Base-by-base conservation (phyloP, 1,140 invertebrate genomes). In the Eupristina koningsbergeri region DNA sequence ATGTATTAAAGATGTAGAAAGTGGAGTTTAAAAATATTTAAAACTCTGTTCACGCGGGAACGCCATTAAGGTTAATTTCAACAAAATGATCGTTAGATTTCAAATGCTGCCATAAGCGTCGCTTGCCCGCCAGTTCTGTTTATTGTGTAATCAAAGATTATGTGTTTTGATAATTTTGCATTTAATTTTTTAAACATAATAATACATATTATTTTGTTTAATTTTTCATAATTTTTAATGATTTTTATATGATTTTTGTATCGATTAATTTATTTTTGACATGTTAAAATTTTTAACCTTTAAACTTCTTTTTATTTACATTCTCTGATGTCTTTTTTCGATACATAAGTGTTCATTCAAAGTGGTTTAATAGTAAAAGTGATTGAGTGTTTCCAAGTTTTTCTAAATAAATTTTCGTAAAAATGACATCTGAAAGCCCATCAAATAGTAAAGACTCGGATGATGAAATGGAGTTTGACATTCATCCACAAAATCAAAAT, bases 401-500 rank as follows among this genome's bases (percentile, higher is more conserved):
- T 78, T 71, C n/a, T 61, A 53, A 80, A 81, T 76, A 47, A 74
- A 61, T 80, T 84, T 15, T 5, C 76, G 71, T 76, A 11, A 84
- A 81, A 79, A 89, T 89, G 87, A 73, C 63, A 58, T 61, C 36
- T 75, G 83, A 85, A 78, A 85, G 86, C 50, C 73, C 76, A 11
- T 50, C 84, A 69, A 88, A 47, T 61, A 81, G 45, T 0, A 81
- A 86, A 71, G 76, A 39, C 22, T 85, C 84, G 15, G 81, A 87
- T 31, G 85, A 89, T 7, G 85, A 86, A 29, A 86, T 88, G 85
- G 89, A 89, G 15, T 83, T 86, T 45, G 87, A 89, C 9, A 17
- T 63, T 41, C 13, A 26, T 3, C 84, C 69, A 47, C 71, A 80
- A 6, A 85, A 91, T 80, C 88, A 88, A n/a, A 91, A 92, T 64